Base-by-base conservation (phyloP, 2,113 vertebrate genomes). In the Pogona vitticeps region DNA sequence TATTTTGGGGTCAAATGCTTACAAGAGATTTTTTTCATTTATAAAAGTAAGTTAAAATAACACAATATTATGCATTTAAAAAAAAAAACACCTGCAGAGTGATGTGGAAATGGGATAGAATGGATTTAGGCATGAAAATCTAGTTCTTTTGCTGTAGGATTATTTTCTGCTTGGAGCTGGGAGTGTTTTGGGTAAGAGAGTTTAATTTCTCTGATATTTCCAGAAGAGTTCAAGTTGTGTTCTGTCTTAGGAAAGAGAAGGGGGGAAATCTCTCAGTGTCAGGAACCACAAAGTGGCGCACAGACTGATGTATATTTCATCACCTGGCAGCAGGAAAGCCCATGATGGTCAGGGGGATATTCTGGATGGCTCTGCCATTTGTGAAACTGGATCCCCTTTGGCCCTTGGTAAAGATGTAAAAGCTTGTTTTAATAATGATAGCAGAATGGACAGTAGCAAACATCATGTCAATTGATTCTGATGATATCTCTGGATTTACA, bases 211-310 rank as follows among this genome's bases (percentile, higher is more conserved):
- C 31, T 72, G 23, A 4, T 33, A 3, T n/a, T 86, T 61, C 58
- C 12, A 17, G 28, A 59, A 33, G 33, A 13, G 5, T 52, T 31
- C 52, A 33, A 0, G 38, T 61, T 68, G 63, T 21, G 28, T 78
- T 72, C 46, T 33, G 18, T 36, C 2, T 26, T 23, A 72, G 33
- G n/a, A 2, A 33, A 26, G 14, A 14, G 23, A 3, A 20, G 15
- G 2, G 36, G 63, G 2, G 12, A 33, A 42, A 18, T 21, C 36
- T 61, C 2, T 3, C 21, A 36, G 46, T 61, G 38, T 73, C 38
- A 75, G 70, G n/a, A 68, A 18, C 59, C 2, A 4, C 0, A 0
- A 68, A 17, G 2, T 67, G 26, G 36, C 40, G 0, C 1, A 0
- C 2, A 46, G 42, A 83, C 28, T 18, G 6, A 36, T 59, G 33